Evolutionary conservation across 1,140 invertebrate species (phyloP), one percentile per base, ranked within the genome.

Genomic region (Saccostrea glomerata): DNA sequence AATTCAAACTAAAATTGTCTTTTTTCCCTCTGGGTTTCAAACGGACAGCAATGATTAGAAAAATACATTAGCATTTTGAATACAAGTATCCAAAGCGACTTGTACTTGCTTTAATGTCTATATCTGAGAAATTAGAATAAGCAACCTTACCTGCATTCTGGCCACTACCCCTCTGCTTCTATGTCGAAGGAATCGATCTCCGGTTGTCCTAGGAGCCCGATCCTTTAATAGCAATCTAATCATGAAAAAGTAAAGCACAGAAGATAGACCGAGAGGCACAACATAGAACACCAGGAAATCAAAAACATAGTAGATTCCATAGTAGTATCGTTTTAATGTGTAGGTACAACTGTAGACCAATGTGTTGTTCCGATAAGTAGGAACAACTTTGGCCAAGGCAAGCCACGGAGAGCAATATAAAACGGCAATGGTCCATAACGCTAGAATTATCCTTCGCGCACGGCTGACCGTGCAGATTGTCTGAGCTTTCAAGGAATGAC

Each of bases 401-500:
- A 92, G 89, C 92, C 92, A 92, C 13, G 92, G 91, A 54, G 90
- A 84, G 77, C 91, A 92, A 87, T 92, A 92, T n/a, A 89, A 70
- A 23, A 91, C 17, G 0, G 96, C 95, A 90, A 96, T 96, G 6
- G 94, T 90, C 96, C 96, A 96, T 1, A 96, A 95, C 12, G 91
- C 91, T 2, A 93, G 86, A 5, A 96, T 96, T 86, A 96, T 96
- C 86, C 94, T 94, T 89, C 96, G 96, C 82, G 96, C 96, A 23
- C 96, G 90, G 77, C 93, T 92, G 15, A 96, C 95, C 6, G 96
- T 96, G 92, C 96, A 96, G 15, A 96, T 1, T 96, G 96, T 98
- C 92, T 98, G 97, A 0, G 97, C 97, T 90, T 97, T 95, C 91
- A 99, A 97, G 0, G 98, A 98, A 93, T 98, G 97, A 94, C 98